These are phyloP conservation scores for Schizopygopsis pylzovi DNA, from an alignment of 2,797 vertebrate species.

Conservation along the genomic window DNA sequence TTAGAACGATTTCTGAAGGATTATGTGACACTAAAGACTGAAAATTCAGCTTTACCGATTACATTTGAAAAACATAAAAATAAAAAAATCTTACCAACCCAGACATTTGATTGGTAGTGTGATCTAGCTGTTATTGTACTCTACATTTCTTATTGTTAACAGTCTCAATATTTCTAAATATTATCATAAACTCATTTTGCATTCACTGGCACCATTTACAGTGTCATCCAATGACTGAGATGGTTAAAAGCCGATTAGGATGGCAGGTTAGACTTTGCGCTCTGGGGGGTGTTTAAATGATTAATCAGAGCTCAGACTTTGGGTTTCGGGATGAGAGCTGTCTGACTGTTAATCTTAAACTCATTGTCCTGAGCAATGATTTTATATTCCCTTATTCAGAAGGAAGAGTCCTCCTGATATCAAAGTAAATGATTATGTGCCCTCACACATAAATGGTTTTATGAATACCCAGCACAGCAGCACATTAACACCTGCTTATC, in stretches of 20 bases:
- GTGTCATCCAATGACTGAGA: neutral
- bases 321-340: neutral
- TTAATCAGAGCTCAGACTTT: constrained; percentile 12
- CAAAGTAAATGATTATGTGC: neutral
- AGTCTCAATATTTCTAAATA: neutral
- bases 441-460: neutral
- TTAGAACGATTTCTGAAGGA: neutral
- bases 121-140: neutral
- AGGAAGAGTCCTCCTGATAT: neutral
- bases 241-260: constrained; percentile 6
- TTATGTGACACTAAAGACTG: neutral
- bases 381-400: neutral
- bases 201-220: neutral
- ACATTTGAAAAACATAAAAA: neutral
- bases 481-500: constrained; percentile 21
- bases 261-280: neutral
- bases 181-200: neutral
- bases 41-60: neutral
- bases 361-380: neutral
- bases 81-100: too few species aligned
- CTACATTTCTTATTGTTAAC: neutral
- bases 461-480: neutral
- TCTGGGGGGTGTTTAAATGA: constrained; percentile 5
- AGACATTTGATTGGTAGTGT: neutral
- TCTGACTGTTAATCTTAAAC: neutral